Conservation (phyloP, 2,888 invertebrate species). For the Clivina fossor region DNA sequence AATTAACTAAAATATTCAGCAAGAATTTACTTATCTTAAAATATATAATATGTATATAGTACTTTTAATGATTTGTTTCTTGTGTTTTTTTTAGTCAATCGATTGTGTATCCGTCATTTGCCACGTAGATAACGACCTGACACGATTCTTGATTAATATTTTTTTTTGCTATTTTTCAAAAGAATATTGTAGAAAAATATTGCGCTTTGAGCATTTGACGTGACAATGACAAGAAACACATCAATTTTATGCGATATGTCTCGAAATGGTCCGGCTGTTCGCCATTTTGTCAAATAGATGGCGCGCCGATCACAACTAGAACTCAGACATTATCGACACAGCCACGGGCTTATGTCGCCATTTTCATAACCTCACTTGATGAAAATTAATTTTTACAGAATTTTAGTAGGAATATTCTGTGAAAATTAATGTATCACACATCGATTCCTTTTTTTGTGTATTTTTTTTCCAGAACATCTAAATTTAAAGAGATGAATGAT, state of each 20-base stretch:
- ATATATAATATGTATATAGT: not conserved
- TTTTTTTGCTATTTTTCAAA: no score
- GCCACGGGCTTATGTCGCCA: slow-evolving; percentile 1
- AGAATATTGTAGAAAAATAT: slow-evolving; percentile 51
- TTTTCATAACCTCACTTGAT: not conserved
- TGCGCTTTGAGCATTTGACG: slow-evolving; percentile 39
- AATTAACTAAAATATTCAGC: slow-evolving; percentile 27
- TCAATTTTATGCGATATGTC: slow-evolving; percentile 23
- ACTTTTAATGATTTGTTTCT: not conserved
- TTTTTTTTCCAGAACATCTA: not conserved
- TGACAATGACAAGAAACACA: slow-evolving; percentile 2
- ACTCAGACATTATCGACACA: slow-evolving; percentile 15
- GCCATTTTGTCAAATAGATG: not conserved
- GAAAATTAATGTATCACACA: not conserved
- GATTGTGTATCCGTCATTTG: slow-evolving; percentile 6
- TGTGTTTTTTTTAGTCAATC: slow-evolving; percentile 15
- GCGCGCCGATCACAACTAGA: slow-evolving; percentile 23
- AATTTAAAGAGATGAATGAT: not conserved
- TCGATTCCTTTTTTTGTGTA: not conserved
- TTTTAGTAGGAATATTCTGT: slow-evolving; percentile 3
- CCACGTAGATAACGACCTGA: slow-evolving; percentile 52
- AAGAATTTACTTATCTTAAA: slow-evolving; percentile 5
- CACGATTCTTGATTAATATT: no score
- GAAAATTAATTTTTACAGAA: slow-evolving; percentile 8
- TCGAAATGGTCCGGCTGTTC: slow-evolving; percentile 25